Conservation (phyloP, 2,113 vertebrate genomes). For the Tychaedon coryphoeus region DNA sequence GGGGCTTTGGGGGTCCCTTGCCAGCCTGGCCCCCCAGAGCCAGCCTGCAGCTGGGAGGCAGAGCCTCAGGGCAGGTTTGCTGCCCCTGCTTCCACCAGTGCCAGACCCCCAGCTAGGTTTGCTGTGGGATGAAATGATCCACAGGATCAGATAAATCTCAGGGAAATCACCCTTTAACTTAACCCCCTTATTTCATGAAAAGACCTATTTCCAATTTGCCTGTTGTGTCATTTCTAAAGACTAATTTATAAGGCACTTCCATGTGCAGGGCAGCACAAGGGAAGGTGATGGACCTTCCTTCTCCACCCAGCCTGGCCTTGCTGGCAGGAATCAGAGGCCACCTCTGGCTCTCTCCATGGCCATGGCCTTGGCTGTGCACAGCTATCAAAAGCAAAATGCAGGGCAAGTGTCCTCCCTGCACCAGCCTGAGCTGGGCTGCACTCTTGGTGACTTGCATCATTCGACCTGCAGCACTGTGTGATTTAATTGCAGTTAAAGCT, state of each 20-base stretch:
- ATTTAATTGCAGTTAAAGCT: neutral
- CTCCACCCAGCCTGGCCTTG: neutral
- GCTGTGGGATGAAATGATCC: neutral
- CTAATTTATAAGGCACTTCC: neutral
- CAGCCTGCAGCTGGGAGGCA: neutral
- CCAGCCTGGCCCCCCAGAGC: neutral
- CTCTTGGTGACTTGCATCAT: neutral
- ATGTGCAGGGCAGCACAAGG: neutral
- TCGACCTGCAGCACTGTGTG: neutral
- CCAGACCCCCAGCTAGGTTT: neutral
- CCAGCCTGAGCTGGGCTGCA: neutral
- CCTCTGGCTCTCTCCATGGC: neutral
- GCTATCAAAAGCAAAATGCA: neutral
- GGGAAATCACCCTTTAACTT: neutral
- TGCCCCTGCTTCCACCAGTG: neutral
- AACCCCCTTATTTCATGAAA: neutral
- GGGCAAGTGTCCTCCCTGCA: neutral
- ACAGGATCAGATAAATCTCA: neutral
- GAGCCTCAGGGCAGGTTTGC: neutral
- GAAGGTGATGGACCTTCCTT: neutral
- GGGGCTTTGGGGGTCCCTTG: accelerated
- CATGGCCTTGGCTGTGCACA: neutral
- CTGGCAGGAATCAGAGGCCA: neutral
- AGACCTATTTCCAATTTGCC: neutral
- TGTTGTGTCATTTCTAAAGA: neutral